Conservation (phyloP, 2,888 invertebrate genomes). For the Petrophora chlorosata region DNA sequence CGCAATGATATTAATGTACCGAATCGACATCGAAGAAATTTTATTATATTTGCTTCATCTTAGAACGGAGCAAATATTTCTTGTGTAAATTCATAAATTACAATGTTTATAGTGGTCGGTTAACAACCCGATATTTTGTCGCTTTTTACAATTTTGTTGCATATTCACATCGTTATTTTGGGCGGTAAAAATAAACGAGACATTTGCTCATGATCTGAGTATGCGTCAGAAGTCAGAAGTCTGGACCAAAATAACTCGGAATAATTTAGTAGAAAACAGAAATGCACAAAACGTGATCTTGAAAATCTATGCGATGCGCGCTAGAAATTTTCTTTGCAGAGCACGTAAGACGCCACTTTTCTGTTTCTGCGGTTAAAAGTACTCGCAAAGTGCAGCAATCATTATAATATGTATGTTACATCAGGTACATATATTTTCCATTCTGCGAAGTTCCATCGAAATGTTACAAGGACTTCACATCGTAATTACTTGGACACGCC, state of each 20-base stretch:
- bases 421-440: constrained; percentile 40
- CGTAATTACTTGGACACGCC: constrained; percentile 50
- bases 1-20: constrained; percentile 7
- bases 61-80: not conserved
- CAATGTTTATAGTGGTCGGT: not conserved
- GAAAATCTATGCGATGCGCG: not conserved
- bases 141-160: not conserved
- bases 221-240: constrained; percentile 7
- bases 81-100: not conserved
- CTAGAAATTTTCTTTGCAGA: not conserved
- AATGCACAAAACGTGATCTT: too few relatives aligned
- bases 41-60: constrained; percentile 1
- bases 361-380: constrained; percentile 4
- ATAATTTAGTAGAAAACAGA: constrained; percentile 2
- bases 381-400: constrained; percentile 37
- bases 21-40: constrained; percentile 1
- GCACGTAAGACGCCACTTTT: not conserved
- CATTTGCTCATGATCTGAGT: constrained; percentile 5
- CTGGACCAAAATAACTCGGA: constrained; percentile 15
- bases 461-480: constrained; percentile 63
- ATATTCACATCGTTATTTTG: not conserved
- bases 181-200: not conserved
- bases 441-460: constrained; percentile 48
- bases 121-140: not conserved
- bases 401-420: constrained; percentile 41